These are phyloP conservation scores for Neogale vison DNA, from an alignment of 2,113 vertebrate species.

Conservation along the genomic window DNA sequence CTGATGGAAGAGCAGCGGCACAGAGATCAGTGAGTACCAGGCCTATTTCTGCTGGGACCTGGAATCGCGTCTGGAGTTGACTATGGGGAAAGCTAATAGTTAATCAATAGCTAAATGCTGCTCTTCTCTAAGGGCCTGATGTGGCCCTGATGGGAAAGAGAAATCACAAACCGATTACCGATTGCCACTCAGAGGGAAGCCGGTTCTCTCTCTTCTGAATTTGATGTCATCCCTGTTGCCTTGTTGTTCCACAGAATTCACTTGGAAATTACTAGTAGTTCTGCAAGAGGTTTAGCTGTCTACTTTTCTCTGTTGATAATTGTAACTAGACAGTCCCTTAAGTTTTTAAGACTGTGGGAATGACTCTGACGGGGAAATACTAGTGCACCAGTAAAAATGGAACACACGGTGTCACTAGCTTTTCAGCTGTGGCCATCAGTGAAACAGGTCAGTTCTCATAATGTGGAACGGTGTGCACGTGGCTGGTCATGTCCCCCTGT, in stretches of 20 bases:
- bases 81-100: background rate
- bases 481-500: background rate
- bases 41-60: background rate
- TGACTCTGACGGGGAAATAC: background rate
- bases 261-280: background rate
- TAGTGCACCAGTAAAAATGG: background rate
- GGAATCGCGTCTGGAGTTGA: background rate
- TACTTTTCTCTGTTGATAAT: background rate
- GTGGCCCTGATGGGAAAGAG: background rate
- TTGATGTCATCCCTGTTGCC: background rate
- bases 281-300: background rate
- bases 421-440: background rate
- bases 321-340: background rate
- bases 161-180: background rate
- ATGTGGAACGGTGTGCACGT: background rate
- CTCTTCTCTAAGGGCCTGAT: background rate
- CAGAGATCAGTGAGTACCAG: background rate
- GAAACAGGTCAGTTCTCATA: background rate
- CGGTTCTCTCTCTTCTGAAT: background rate
- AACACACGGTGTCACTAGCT: background rate
- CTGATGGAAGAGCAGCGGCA: background rate
- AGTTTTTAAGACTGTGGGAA: background rate
- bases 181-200: rapidly evolving
- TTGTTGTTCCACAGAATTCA: background rate
- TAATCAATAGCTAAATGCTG: background rate